Conservation (phyloP, 2,888 invertebrate species). For the Drosophila prolongata region DNA sequence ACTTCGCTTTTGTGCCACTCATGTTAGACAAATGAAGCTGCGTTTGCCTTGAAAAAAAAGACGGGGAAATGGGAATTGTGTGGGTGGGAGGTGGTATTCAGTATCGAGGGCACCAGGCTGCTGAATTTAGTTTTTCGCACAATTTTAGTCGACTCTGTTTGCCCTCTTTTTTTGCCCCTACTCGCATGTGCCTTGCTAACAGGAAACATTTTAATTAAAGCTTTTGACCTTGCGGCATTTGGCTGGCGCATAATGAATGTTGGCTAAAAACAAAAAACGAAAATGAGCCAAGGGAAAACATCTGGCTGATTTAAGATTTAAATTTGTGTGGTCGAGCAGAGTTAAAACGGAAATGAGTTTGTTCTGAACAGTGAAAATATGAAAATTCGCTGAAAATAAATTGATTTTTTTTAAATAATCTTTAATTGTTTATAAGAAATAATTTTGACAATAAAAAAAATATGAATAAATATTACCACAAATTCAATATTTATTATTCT, state of each 20-base stretch:
- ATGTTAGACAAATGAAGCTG: slow-evolving; percentile 35
- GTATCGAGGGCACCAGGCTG: slow-evolving; percentile 11
- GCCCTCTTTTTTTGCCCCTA: slow-evolving; percentile 5
- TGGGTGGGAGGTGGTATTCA: not conserved
- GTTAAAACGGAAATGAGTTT: slow-evolving; percentile 25
- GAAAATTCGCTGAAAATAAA: slow-evolving; percentile 3
- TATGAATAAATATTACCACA: too few species aligned
- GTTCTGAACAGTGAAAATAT: not conserved
- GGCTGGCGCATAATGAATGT: slow-evolving; percentile 37
- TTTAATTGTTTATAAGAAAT: not conserved
- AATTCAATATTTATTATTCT: too few species aligned
- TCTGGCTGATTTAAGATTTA: slow-evolving; percentile 24
- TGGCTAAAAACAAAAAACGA: slow-evolving; percentile 22
- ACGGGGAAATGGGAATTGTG: not conserved
- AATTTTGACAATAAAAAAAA: too few species aligned
- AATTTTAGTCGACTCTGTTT: slow-evolving; percentile 27
- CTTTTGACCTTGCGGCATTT: slow-evolving; percentile 33
- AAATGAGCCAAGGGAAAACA: slow-evolving; percentile 37
- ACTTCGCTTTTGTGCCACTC: slow-evolving; percentile 19
- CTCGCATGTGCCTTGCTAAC: slow-evolving; percentile 15
- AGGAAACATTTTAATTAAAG: slow-evolving; percentile 53
- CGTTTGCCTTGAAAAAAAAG: slow-evolving; percentile 7
- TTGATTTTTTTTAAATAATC: not conserved
- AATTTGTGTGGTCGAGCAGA: slow-evolving; percentile 4
- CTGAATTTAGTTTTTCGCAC: slow-evolving; percentile 25